phyloP scores from a whole-genome alignment of 2,113 vertebrate species.

The Zosterops lateralis region DNA sequence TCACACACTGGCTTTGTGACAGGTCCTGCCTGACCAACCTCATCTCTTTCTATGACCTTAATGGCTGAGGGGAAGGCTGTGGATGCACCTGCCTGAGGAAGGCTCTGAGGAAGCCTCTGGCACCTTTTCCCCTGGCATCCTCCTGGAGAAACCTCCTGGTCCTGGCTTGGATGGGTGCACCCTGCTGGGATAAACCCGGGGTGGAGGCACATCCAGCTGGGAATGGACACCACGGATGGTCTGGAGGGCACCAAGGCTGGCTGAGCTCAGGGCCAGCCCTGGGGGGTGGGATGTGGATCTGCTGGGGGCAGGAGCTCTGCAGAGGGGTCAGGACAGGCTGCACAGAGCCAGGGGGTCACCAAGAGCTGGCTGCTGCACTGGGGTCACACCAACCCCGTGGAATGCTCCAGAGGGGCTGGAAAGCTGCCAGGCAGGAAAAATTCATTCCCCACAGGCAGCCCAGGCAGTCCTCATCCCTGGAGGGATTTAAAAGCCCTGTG shows the following conservation, averaged over 20 bases:
- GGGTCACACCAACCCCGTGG: background rate
- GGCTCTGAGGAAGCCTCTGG: background rate
- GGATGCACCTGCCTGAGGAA: background rate
- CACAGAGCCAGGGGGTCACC: too few species aligned
- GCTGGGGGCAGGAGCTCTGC: background rate
- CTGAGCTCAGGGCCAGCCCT: background rate
- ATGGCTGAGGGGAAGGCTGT: background rate
- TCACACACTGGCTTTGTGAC: background rate
- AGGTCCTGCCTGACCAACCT: background rate
- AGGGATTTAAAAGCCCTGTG: background rate
- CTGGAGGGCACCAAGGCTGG: background rate
- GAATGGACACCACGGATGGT: background rate
- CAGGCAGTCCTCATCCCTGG: background rate
- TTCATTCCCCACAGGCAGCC: background rate
- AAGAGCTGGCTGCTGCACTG: background rate
- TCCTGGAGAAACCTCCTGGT: background rate
- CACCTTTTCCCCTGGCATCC: background rate
- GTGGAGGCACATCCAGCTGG: background rate
- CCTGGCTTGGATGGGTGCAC: background rate
- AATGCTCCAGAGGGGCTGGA: fast-evolving
- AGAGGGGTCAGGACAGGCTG: background rate
- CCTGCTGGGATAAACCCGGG: background rate
- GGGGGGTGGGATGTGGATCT: background rate
- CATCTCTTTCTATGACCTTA: background rate
- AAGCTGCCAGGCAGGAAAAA: background rate